Evolutionary conservation across 2,888 invertebrate species (phyloP).

Genomic region (Pseudococcus viburni): DNA sequence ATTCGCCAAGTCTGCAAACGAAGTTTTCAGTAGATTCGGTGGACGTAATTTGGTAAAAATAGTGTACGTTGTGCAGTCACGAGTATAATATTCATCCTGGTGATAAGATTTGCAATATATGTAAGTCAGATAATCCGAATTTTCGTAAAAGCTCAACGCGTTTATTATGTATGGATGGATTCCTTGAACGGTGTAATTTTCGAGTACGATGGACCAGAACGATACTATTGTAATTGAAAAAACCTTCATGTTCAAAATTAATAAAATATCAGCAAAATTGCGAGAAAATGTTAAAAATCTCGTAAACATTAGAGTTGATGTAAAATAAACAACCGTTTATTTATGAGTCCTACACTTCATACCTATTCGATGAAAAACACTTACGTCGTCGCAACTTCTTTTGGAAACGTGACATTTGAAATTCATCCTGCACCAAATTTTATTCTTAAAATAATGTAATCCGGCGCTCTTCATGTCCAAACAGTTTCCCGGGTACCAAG

Average conservation of each 20-base stretch:
- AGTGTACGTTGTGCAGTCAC: not conserved
- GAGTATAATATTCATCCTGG: not conserved
- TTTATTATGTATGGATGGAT: not conserved
- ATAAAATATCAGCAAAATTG: not conserved
- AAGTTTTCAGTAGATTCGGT: no score
- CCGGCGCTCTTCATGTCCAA: not conserved
- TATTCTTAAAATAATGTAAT: constrained; percentile 34
- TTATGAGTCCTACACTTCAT: not conserved
- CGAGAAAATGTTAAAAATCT: not conserved
- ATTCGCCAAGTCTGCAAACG: not conserved
- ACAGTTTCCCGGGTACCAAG: constrained; percentile 48
- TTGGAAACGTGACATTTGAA: constrained; percentile 53
- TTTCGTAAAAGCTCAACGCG: not conserved
- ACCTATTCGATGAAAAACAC: constrained; percentile 20
- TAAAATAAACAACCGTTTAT: not conserved
- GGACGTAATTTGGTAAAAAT: not conserved
- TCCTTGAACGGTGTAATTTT: not conserved
- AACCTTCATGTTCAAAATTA: not conserved
- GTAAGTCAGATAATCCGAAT: not conserved
- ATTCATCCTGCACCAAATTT: constrained; percentile 37
- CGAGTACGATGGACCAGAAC: not conserved
- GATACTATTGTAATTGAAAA: not conserved
- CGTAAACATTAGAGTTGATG: not conserved
- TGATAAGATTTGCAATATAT: not conserved
- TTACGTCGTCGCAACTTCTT: constrained; percentile 42